Evolutionary conservation across 2,113 vertebrate genomes (phyloP).

Genomic region (Pseudonaja textilis): DNA sequence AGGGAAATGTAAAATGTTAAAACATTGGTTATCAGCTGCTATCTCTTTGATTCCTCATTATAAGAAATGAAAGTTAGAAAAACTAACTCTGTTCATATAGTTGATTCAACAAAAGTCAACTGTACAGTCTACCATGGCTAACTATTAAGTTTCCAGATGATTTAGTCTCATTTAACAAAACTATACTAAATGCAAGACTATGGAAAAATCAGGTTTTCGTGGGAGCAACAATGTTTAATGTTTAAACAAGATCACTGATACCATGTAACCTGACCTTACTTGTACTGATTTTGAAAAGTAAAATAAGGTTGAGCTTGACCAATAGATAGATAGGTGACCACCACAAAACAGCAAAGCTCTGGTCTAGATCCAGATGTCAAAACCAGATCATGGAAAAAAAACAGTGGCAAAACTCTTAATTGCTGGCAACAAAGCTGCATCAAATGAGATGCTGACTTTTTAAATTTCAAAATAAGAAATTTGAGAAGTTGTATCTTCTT

Average conservation of each 20-base stretch:
- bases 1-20: background rate
- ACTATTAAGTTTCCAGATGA: background rate
- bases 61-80: background rate
- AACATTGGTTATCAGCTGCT: background rate
- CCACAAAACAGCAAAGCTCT: background rate
- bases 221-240: background rate
- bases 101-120: background rate
- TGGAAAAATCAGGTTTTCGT: background rate
- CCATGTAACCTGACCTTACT: background rate
- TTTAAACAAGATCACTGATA: background rate
- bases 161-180: background rate
- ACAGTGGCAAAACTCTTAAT: background rate
- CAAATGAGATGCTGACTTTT: background rate
- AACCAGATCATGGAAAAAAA: background rate
- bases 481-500: background rate
- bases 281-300: background rate
- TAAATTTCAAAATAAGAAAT: constrained; percentile 3
- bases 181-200: background rate
- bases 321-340: background rate
- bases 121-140: background rate
- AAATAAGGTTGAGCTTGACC: background rate
- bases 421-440: background rate
- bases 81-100: background rate
- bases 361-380: background rate
- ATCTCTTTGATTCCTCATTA: background rate